phyloP scores from a whole-genome alignment of 2,888 invertebrate species.

The Lasius platythorax region DNA sequence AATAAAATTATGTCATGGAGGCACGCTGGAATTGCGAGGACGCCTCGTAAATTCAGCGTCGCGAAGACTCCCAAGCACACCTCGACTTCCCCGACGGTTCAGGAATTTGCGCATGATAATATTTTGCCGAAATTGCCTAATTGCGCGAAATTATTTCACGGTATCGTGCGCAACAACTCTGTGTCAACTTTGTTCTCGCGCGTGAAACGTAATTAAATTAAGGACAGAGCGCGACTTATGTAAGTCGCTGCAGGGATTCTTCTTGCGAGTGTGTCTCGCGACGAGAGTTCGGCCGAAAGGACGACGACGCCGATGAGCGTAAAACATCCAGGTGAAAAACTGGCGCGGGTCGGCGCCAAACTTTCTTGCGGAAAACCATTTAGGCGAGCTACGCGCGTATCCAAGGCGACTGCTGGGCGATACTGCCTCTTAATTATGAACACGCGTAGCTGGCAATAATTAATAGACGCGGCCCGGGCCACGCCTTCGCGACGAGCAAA shows the following conservation, averaged over 20 bases:
- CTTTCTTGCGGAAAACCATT: conserved; percentile 46
- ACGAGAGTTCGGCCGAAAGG: background rate
- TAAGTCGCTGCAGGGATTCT: background rate
- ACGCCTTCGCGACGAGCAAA: conserved; percentile 63
- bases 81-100: background rate
- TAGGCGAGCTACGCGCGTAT: background rate
- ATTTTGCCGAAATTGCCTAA: conserved; percentile 36
- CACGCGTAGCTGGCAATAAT: conserved; percentile 77
- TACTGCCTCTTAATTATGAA: conserved; percentile 77
- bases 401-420: conserved; percentile 34
- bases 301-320: background rate
- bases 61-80: conserved; percentile 41
- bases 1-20: conserved; percentile 42
- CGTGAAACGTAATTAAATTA: background rate
- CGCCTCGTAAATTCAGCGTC: conserved; percentile 62
- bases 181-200: conserved; percentile 12
- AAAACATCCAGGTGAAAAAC: conserved; percentile 12
- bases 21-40: conserved; percentile 35
- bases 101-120: conserved; percentile 50
- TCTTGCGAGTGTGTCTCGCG: background rate
- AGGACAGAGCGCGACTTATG: background rate
- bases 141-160: conserved; percentile 26
- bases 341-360: background rate
- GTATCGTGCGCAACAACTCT: conserved; percentile 7
- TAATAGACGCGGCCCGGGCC: conserved; percentile 74